Conservation (phyloP, 2,797 vertebrate species). For the Cuniculus paca region DNA sequence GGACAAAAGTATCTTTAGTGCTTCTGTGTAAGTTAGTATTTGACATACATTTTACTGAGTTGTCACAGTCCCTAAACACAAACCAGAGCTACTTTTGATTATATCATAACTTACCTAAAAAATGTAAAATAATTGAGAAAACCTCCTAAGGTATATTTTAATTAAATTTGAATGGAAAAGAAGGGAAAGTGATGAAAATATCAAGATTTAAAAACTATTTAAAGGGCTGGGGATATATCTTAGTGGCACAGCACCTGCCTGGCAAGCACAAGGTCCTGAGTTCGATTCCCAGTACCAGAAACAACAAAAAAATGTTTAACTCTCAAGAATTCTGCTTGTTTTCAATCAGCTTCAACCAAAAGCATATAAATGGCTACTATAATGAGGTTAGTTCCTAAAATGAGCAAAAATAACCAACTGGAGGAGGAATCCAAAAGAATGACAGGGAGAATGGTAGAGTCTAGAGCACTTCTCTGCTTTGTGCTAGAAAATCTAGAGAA, state of each 20-base stretch:
- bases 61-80: conserved; percentile 14
- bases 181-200: not conserved
- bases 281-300: no score
- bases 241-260: no score
- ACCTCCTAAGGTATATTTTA: conserved; percentile 1
- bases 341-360: not conserved
- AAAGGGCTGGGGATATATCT: not conserved
- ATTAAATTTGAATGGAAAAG: conserved; percentile 50
- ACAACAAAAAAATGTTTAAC: no score
- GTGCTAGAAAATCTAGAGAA: not conserved
- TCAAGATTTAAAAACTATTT: not conserved
- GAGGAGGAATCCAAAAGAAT: not conserved
- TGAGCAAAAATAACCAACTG: not conserved
- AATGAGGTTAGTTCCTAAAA: not conserved
- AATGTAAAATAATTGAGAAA: conserved; percentile 51
- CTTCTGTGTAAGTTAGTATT: conserved; percentile 49
- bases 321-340: not conserved
- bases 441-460: not conserved
- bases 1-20: conserved; percentile 36
- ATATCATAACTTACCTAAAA: conserved; percentile 28
- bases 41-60: conserved; percentile 53
- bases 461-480: not conserved
- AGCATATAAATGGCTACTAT: not conserved
- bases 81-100: conserved; percentile 50
- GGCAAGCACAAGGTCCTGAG: no score